Base-by-base conservation (phyloP, 2,113 vertebrate species). In the Nycticorax nycticorax region DNA sequence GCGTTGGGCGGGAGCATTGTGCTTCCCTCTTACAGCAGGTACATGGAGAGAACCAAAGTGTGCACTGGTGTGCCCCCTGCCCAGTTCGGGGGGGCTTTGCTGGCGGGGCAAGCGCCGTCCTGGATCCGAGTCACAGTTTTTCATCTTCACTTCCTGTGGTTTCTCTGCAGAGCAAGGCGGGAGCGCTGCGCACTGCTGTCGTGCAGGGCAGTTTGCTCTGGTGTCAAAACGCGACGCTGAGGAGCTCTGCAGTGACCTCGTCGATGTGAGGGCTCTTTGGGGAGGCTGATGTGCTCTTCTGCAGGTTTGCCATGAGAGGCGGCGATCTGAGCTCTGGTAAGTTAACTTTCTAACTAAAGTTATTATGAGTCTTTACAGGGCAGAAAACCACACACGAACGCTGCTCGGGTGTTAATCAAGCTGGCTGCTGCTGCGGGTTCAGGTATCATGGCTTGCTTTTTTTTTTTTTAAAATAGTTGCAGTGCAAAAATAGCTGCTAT, bases 101-200 rank as follows among this genome's bases (percentile, higher is more conserved):
- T n/a, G 10, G 14, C 1, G 1, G 66, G 68, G 67, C 60, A 18
- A 8, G 45, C 4, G 63, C 79, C 10, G n/a, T 3, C 22, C 10
- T 35, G 50, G 41, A 6, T 26, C 62, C 2, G 12, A 39, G 60
- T 9, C 23, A 18, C 33, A 6, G 27, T 28, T 53, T 15, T 23
- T 41, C n/a, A 15, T 56, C 67, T 77, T 35, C 0, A 5, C 55
- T 97, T 97, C 97, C 96, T 96, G 97, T 96, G 89, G 82, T 91
- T 95, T 96, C 52, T 91, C n/a, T 37, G 76, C 6, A 85, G 75
- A 59, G 69, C n/a, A 9, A 5, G 1, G 21, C 6, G 59, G 16
- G 80, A 37, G 50, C 56, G 39, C 63, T 41, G 41, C 19, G 67
- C 48, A 55, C 55, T 5, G 59, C 0, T 5, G 24, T 9, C 48